Percentiles rank a stretch among this genome's conserved stretches.
Conservation (phyloP, 2,888 invertebrate genomes). For the Serrognathus titanus region DNA sequence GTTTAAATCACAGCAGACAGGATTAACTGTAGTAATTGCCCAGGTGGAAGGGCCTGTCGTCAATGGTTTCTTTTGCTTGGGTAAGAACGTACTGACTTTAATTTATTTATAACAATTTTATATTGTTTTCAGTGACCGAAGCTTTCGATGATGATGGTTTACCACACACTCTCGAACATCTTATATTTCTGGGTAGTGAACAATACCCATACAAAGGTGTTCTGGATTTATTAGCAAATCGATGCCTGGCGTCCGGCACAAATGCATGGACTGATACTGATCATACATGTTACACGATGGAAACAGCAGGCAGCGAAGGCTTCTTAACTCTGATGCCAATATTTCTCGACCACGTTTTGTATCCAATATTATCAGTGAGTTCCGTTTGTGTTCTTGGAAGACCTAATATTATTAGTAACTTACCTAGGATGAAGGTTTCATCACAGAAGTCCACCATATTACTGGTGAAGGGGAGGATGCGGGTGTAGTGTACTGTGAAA, state of each 20-base stretch:
- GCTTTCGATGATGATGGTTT: slow-evolving; percentile 89
- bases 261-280: slow-evolving; percentile 88
- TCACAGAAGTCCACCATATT: slow-evolving; percentile 90
- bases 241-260: slow-evolving; percentile 86
- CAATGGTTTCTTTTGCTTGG: slow-evolving; percentile 81
- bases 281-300: slow-evolving; percentile 87
- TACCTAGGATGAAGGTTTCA: slow-evolving; percentile 70
- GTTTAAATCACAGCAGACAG: slow-evolving; percentile 75
- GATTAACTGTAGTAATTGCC: slow-evolving; percentile 77
- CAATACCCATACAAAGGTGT: slow-evolving; percentile 88
- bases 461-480: slow-evolving; percentile 85
- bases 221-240: slow-evolving; percentile 82
- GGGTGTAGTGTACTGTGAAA: slow-evolving; percentile 95
- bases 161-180: slow-evolving; percentile 89
- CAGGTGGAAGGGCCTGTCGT: slow-evolving; percentile 89
- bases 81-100: slow-evolving; percentile 49
- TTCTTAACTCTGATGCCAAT: slow-evolving; percentile 86
- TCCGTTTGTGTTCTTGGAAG: neutral
- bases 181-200: slow-evolving; percentile 87
- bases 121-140: slow-evolving; percentile 70
- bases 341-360: slow-evolving; percentile 85
- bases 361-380: slow-evolving; percentile 71
- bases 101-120: neutral
- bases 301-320: slow-evolving; percentile 82
- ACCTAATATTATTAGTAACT: neutral